Evolutionary conservation across 2,113 vertebrate species (phyloP), one percentile per base, ranked within the genome.

Genomic region (Tricholaema leucomelas): DNA sequence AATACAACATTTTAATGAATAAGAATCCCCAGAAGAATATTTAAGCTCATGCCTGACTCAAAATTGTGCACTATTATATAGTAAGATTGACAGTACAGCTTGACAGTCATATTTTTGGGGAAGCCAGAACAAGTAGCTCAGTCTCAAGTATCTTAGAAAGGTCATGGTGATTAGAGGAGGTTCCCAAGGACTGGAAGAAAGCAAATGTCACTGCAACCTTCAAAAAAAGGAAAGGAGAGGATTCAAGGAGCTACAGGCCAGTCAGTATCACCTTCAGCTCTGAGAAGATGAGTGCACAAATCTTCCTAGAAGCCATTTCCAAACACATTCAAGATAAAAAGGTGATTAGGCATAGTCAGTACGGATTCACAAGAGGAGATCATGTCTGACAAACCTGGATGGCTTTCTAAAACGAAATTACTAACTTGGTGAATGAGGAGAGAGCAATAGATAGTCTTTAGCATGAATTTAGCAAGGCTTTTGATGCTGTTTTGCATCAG

Each of bases 141-240:
- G 36, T 59, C 69, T 91, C 56, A 85, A 85, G 52, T 55, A 54
- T 4, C 24, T 90, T 31, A 80, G 72, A 93, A 94, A 95, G 33
- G 72, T 71, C 72, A 81, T 8, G 15, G 60, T 25, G 33, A 90
- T 71, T 33, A 91, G 24, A 25, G 28, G 36, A 91, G 31, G 40
- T 59, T 83, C 83, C 52, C 33, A 80, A 77, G 46, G 17, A 90
- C 44, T 59, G 46, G 19, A 91, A 85, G 15, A 88, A 96, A 93
- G 50, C n/a, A 95, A 95, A 85, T 33, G 20, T 59, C 83, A 90
- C 36, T 27, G 33, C 44, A 82, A 40, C 72, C 50, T 70, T 85
- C 20, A 85, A 54, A 55, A 92, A 82, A 85, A 76, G 30, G n/a
- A 79, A 85, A 81, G 38, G 17, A 2, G 42, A n/a, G n/a, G n/a